These are phyloP conservation scores for Diadophis punctatus DNA, from an alignment of 2,113 vertebrate species.

Conservation along the genomic window DNA sequence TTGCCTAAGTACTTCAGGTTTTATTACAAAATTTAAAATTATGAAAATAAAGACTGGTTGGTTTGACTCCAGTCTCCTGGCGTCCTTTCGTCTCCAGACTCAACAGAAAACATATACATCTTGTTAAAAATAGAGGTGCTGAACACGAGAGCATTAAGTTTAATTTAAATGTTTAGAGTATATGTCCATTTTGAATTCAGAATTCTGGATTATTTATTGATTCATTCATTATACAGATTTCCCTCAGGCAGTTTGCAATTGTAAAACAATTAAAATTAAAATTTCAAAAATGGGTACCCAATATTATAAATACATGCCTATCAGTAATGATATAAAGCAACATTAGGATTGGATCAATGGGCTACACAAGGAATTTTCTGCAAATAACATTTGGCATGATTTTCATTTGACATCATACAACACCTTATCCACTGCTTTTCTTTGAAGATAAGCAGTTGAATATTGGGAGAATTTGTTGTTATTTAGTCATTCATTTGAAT, in stretches of 20 bases:
- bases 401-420: neutral
- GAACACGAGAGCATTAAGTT: neutral
- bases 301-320: no score
- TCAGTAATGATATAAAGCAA: no score
- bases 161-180: no score
- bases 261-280: no score
- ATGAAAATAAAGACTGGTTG: no score
- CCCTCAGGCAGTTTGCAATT: no score
- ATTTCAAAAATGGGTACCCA: no score
- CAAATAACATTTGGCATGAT: neutral
- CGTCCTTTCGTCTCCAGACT: no score
- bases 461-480: neutral
- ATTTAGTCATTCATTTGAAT: neutral
- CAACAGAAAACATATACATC: neutral
- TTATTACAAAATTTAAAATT: neutral
- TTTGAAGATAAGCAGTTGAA: neutral
- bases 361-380: neutral
- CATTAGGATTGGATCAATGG: neutral
- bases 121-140: neutral
- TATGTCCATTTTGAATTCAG: no score
- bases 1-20: neutral
- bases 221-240: no score
- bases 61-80: no score
- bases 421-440: neutral
- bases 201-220: no score